Evolutionary conservation across 2,888 invertebrate genomes (phyloP), one percentile per base, ranked within the genome.

Genomic region (Physocephala rufipes): DNA sequence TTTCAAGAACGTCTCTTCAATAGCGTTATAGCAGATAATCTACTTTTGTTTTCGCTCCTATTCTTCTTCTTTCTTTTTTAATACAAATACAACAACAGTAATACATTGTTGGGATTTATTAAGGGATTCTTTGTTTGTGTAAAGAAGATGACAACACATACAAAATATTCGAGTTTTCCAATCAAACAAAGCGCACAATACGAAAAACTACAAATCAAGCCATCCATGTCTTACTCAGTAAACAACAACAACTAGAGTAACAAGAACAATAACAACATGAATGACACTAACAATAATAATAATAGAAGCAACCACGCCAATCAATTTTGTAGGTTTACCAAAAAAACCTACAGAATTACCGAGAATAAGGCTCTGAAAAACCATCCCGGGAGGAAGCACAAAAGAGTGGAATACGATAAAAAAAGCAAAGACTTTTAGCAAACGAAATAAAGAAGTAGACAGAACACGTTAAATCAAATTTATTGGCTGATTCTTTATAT

Each of bases 271-370:
- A 51, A 43, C 36, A 66, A 47, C 58, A 58, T n/a, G n/a, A n/a
- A n/a, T n/a, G n/a, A 24, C 24, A 58, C 26, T 7, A 15, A 58
- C 28, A 36, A 36, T 9, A 36, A 36, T 36, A 36, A 36, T 24
- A 28, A 28, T 9, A 58, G 7, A 9, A 21, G 26, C 49, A 68
- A 67, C 61, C 68, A 64, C 68, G 65, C 68, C 58, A 61, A 68
- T 59, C 68, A 51, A 61, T 68, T 68, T 64, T 72, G 61, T 58
- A 65, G 72, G 72, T 69, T 72, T 72, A 26, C 59, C 26, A 24
- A 61, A 49, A 58, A 59, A 51, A 66, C 45, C 67, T 68, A 63
- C 65, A 63, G 65, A 68, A 59, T 65, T 30, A 62, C 30, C 43
- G 62, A 43, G 24, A 19, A 47, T 15, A 1, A 19, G 28, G 49